Conservation (phyloP, 2,797 vertebrate species). For the Ataeniobius toweri region DNA sequence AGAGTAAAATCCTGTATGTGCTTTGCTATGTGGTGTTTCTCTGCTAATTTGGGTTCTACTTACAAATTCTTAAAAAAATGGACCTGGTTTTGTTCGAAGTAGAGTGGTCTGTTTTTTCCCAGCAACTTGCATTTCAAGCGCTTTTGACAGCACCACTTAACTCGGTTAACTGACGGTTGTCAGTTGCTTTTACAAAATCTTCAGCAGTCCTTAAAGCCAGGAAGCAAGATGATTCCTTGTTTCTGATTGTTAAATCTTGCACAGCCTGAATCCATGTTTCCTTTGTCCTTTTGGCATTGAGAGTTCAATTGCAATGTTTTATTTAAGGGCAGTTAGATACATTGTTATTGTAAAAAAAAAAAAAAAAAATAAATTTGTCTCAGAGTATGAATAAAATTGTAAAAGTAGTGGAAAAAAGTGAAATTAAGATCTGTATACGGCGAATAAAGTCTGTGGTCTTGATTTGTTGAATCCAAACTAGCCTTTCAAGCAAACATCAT, state of each 20-base stretch:
- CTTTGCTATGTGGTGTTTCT: background rate
- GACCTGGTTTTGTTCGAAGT: background rate
- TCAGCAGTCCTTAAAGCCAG: too few relatives aligned
- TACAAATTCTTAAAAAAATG: background rate
- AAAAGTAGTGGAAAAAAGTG: background rate
- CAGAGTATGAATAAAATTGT: background rate
- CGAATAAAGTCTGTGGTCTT: background rate
- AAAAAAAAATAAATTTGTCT: background rate
- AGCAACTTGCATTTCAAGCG: background rate
- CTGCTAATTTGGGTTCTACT: background rate
- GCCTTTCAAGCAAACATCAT: too few relatives aligned
- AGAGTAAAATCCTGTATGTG: background rate
- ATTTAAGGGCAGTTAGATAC: background rate
- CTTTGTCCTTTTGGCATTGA: background rate
- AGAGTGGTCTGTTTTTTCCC: constrained; percentile 1
- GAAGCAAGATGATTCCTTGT: too few relatives aligned
- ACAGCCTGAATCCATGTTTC: background rate
- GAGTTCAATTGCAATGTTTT: background rate
- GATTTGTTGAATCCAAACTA: too few relatives aligned
- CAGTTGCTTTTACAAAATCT: background rate
- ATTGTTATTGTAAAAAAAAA: too few relatives aligned
- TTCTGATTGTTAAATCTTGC: background rate
- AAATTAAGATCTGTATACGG: background rate
- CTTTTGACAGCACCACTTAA: background rate
- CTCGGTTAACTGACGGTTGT: too few relatives aligned